Conservation (phyloP, 2,888 invertebrate genomes). For the Nymphalis polychloros region DNA sequence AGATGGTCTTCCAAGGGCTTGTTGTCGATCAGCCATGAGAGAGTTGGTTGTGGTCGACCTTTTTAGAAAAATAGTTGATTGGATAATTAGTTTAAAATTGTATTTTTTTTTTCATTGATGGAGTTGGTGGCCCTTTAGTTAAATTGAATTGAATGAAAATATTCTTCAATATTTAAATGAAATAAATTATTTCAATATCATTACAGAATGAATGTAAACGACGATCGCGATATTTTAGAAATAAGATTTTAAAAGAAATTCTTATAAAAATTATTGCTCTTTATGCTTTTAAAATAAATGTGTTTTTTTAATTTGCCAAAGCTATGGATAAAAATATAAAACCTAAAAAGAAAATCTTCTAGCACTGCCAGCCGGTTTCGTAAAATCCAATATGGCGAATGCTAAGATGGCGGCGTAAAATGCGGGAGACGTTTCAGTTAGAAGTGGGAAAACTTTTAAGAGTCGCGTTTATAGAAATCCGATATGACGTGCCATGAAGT, state of each 20-base stretch:
- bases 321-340: constrained; percentile 24
- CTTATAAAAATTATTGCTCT: too few species aligned
- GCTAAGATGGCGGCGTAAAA: constrained; percentile 21
- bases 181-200: background rate
- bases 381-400: constrained; percentile 30
- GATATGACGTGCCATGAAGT: constrained; percentile 18
- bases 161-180: background rate
- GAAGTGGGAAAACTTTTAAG: constrained; percentile 17
- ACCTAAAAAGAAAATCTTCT: constrained; percentile 19
- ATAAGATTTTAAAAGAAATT: too few species aligned
- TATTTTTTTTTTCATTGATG: too few species aligned
- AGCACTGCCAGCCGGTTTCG: constrained; percentile 23
- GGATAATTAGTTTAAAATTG: too few species aligned
- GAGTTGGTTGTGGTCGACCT: constrained; percentile 90
- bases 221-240: too few species aligned
- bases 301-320: too few species aligned
- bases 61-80: constrained; percentile 32
- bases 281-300: too few species aligned
- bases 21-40: constrained; percentile 90
- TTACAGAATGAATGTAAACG: too few species aligned
- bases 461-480: constrained; percentile 18
- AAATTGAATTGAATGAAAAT: background rate
- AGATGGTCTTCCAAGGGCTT: constrained; percentile 86
- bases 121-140: too few species aligned
- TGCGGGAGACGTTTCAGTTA: constrained; percentile 23